Percentiles rank a stretch among this genome's conserved stretches.
These are phyloP conservation scores for Seira musarum DNA, from an alignment of 2,888 invertebrate genomes.

Conservation along the genomic window DNA sequence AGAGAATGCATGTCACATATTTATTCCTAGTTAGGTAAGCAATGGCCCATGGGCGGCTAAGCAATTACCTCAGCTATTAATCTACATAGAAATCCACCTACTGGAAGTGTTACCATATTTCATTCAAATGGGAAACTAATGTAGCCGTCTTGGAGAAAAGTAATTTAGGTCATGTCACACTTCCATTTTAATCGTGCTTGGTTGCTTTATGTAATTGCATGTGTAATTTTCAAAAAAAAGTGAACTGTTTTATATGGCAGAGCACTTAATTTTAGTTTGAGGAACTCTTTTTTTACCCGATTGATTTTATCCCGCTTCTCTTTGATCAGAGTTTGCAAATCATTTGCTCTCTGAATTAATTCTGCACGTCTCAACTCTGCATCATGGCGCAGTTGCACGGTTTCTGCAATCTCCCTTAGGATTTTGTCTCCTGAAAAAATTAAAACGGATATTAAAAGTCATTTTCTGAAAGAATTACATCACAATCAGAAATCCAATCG, in stretches of 20 bases:
- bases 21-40: neutral
- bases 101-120: neutral
- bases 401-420: constrained; percentile 69
- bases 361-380: constrained; percentile 69
- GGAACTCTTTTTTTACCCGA: constrained; percentile 63
- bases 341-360: constrained; percentile 69
- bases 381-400: constrained; percentile 69
- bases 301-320: constrained; percentile 70
- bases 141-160: constrained; percentile 13
- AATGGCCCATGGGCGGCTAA: neutral
- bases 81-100: neutral
- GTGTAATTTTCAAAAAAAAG: neutral
- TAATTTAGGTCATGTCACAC: constrained; percentile 60
- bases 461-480: neutral
- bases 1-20: neutral
- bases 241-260: too few species aligned
- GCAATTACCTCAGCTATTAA: neutral
- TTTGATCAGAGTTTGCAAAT: constrained; percentile 69
- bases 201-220: neutral
- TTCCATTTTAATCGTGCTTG: constrained; percentile 22
- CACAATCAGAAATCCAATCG: neutral
- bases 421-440: constrained; percentile 69
- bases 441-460: neutral
- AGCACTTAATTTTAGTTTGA: too few species aligned
- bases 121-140: neutral